Conservation (phyloP, 2,888 invertebrate species). For the Allygus modestus region DNA sequence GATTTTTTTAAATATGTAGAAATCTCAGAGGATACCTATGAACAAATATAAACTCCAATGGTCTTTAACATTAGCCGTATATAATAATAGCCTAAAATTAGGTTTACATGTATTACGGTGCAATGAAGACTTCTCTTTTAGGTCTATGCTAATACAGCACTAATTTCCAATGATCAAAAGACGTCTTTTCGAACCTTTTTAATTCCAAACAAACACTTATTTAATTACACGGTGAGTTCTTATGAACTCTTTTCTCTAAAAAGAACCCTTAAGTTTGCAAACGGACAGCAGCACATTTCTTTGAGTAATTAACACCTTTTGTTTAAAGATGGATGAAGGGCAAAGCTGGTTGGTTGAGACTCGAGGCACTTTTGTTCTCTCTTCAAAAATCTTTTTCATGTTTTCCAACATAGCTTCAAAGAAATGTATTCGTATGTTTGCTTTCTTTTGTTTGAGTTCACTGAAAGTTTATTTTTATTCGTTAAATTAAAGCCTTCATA, state of each 20-base stretch:
- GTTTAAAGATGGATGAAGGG: constrained; percentile 19
- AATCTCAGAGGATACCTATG: no score
- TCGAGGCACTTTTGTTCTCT: constrained; percentile 9
- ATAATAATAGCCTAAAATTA: no score
- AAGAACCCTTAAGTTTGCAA: background rate
- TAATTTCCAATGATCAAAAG: no score
- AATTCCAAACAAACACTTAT: no score
- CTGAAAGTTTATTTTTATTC: background rate
- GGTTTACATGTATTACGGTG: no score
- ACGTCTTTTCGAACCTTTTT: no score
- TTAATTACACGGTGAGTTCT: no score
- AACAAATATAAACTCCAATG: no score
- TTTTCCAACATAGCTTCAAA: background rate
- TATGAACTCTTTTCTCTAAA: background rate
- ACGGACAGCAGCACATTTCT: constrained; percentile 6
- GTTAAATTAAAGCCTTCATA: background rate
- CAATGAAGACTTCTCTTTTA: no score
- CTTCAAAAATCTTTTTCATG: background rate
- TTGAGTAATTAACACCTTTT: constrained; percentile 23
- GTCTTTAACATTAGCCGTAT: no score
- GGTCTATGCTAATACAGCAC: no score
- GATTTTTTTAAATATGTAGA: no score
- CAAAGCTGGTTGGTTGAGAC: constrained; percentile 3
- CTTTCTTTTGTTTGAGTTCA: background rate
- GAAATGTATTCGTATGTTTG: background rate